A percentile compares a stretch with the other conserved stretches of the same genome.
These are phyloP conservation scores for Pseudorasbora parva DNA, from an alignment of 2,113 vertebrate species.

Conservation along the genomic window DNA sequence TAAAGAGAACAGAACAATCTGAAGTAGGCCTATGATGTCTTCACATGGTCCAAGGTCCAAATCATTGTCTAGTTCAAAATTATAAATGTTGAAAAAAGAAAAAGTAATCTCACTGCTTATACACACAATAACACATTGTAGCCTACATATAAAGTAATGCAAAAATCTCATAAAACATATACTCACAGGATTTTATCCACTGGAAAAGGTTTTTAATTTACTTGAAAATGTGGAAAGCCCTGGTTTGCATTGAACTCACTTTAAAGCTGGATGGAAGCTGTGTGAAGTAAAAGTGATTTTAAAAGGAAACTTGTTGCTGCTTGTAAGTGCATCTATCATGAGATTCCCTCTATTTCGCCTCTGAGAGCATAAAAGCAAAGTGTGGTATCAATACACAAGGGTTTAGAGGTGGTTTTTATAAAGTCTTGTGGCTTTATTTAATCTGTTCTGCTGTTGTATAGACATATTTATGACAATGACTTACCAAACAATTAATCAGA, in stretches of 20 bases:
- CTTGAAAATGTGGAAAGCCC: neutral
- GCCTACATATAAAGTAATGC: too few relatives aligned
- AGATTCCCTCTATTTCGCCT: neutral
- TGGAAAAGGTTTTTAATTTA: neutral
- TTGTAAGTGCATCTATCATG: conserved; percentile 15
- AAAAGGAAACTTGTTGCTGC: conserved; percentile 14
- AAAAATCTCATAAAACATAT: neutral
- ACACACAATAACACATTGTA: neutral
- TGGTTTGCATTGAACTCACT: neutral
- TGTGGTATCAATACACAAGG: neutral
- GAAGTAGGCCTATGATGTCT: too few relatives aligned
- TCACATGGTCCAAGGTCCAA: neutral
- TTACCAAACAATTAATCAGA: neutral
- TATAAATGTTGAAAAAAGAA: neutral
- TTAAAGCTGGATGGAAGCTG: conserved; percentile 19
- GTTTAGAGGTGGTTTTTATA: neutral
- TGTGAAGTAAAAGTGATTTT: conserved; percentile 49
- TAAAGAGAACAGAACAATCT: too few relatives aligned
- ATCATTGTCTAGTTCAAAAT: neutral
- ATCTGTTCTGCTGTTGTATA: neutral
- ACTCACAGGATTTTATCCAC: conserved; percentile 7
- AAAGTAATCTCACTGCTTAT: neutral
- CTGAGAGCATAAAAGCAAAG: neutral
- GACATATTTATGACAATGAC: neutral
- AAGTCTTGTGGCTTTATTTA: neutral